Percentiles rank a stretch among this genome's conserved stretches.
Evolutionary conservation across 2,888 invertebrate species (phyloP).

Genomic region (Cyclophora albipunctata): DNA sequence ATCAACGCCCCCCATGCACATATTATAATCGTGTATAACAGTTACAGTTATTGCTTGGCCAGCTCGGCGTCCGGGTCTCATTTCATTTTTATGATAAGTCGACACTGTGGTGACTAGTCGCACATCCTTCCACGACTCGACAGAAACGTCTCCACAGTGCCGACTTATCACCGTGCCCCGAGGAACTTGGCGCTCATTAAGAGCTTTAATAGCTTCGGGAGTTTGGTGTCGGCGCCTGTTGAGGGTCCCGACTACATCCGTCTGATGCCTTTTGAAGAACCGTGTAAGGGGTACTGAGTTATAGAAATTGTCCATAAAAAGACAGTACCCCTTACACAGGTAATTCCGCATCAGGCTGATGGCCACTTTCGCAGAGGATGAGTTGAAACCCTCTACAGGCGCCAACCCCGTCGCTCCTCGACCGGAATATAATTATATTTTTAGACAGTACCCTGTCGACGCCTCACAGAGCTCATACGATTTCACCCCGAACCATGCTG

Average conservation of each 20-base stretch:
- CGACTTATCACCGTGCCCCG: constrained; percentile 5
- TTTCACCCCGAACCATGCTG: constrained; percentile 26
- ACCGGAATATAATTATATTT: constrained; percentile 8
- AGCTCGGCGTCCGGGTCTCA: constrained; percentile 9
- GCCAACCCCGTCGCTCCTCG: constrained; percentile 2
- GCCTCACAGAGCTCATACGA: constrained; percentile 26
- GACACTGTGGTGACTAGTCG: too few species aligned
- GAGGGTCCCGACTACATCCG: constrained; percentile 16
- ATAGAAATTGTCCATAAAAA: constrained; percentile 18
- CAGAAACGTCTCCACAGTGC: constrained; percentile 13
- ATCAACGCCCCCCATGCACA: constrained; percentile 20
- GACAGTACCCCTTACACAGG: constrained; percentile 11
- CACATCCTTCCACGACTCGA: too few species aligned
- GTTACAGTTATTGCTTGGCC: constrained; percentile 2
- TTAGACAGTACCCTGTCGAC: constrained; percentile 10
- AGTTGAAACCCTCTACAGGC: constrained; percentile 2
- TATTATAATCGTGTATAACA: constrained; percentile 15
- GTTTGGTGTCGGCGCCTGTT: constrained; percentile 1
- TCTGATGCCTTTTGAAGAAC: constrained; percentile 9
- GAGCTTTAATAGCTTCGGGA: constrained; percentile 3
- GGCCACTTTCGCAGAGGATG: constrained; percentile 5
- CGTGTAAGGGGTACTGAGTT: constrained; percentile 6
- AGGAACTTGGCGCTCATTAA: neutral
- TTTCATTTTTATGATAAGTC: constrained; percentile 9
- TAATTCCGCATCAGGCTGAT: constrained; percentile 7